phyloP scores from a whole-genome alignment of 2,888 invertebrate species.

The Ophion costatus region DNA sequence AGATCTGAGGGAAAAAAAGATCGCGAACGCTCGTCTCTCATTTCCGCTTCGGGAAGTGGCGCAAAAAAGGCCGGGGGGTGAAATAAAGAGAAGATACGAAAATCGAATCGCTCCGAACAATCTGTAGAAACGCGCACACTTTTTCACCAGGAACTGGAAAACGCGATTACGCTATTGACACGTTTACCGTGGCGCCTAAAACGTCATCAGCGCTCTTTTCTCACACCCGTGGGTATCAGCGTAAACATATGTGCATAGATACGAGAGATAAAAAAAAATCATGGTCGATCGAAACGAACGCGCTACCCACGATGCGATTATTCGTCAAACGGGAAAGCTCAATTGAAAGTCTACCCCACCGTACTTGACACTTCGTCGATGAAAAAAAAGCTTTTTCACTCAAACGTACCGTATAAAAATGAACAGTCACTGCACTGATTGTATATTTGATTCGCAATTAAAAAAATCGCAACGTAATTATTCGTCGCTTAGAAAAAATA shows the following conservation, averaged over 20 bases:
- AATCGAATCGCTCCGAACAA: neutral
- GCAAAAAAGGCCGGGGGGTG: too few relatives aligned
- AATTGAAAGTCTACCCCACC: neutral
- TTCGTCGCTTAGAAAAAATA: too few relatives aligned
- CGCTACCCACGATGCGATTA: neutral
- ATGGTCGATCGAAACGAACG: neutral
- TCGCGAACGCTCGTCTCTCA: too few relatives aligned
- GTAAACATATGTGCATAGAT: slow-evolving; percentile 1
- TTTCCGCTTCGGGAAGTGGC: too few relatives aligned
- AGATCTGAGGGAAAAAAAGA: too few relatives aligned
- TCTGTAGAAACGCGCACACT: neutral
- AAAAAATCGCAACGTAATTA: too few relatives aligned
- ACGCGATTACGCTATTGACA: neutral
- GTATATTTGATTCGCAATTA: too few relatives aligned
- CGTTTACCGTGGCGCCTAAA: slow-evolving; percentile 3
- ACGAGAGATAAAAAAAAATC: neutral
- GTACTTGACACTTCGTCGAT: neutral
- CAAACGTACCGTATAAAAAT: too few relatives aligned
- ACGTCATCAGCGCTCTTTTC: neutral
- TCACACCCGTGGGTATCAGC: neutral
- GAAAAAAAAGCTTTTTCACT: too few relatives aligned
- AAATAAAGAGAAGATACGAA: too few relatives aligned
- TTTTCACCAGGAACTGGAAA: neutral
- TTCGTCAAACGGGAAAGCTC: neutral
- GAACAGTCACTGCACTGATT: too few relatives aligned